phyloP scores from a whole-genome alignment of 2,888 invertebrate species.

The Drosophila pegasa region DNA sequence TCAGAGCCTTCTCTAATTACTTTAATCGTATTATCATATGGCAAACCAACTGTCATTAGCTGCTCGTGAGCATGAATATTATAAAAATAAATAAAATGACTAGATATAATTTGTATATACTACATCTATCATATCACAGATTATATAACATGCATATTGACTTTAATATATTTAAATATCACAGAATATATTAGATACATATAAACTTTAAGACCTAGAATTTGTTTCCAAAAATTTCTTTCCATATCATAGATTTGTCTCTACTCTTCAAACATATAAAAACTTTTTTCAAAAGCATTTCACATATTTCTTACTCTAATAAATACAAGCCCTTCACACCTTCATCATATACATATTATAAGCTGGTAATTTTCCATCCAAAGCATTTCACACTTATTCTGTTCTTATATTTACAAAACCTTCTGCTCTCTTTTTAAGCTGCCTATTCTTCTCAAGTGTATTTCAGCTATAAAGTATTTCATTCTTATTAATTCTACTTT shows the following conservation, averaged over 20 bases:
- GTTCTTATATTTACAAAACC: too few relatives aligned
- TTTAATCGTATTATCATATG: neutral
- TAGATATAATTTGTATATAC: neutral
- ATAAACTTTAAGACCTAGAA: neutral
- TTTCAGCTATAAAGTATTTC: too few relatives aligned
- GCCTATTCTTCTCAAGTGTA: neutral
- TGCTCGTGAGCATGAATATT: neutral
- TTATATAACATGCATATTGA: neutral
- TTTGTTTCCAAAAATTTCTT: neutral
- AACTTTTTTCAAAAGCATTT: neutral
- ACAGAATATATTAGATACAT: neutral
- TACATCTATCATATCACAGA: neutral
- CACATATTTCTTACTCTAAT: too few relatives aligned
- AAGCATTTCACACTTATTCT: neutral
- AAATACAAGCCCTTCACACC: neutral
- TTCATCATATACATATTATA: neutral
- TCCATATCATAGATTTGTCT: neutral
- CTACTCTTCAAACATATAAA: slow-evolving; percentile 1
- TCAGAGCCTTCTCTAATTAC: neutral
- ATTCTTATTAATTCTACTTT: too few relatives aligned
- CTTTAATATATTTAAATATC: too few relatives aligned
- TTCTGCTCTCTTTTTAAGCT: too few relatives aligned
- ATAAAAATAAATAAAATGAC: neutral
- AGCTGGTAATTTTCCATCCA: neutral
- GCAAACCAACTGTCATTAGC: neutral